phyloP scores from a whole-genome alignment of 2,888 invertebrate species.

The Folsomia manolachei region DNA sequence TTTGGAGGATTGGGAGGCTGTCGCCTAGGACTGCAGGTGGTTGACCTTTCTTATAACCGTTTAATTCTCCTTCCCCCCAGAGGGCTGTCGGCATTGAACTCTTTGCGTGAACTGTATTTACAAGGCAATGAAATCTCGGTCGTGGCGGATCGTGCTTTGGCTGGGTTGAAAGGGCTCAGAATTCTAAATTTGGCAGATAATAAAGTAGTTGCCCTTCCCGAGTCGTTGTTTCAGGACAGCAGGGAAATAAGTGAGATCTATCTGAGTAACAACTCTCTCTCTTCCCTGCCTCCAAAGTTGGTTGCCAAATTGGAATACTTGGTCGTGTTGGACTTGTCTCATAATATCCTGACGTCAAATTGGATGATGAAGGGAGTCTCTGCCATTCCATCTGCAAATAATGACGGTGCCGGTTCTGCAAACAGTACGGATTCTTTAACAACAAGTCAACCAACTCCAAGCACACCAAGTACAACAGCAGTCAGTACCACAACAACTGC shows the following conservation, averaged over 20 bases:
- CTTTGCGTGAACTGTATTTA: constrained; percentile 75
- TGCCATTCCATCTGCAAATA: constrained; percentile 49
- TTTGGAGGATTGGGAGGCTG: constrained; percentile 56
- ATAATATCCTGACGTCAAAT: constrained; percentile 78
- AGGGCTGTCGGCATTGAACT: constrained; percentile 75
- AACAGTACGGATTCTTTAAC: constrained; percentile 9
- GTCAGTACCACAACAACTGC: constrained; percentile 6
- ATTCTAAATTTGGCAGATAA: constrained; percentile 86
- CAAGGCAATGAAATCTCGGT: constrained; percentile 85
- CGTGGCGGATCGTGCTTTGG: constrained; percentile 78
- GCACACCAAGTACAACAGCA: constrained; percentile 1
- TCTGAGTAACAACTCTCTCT: constrained; percentile 86
- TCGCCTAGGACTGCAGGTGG: constrained; percentile 73
- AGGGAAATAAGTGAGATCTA: constrained; percentile 80
- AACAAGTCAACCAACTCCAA: not conserved
- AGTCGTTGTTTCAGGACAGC: constrained; percentile 77
- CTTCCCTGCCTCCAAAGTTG: constrained; percentile 77
- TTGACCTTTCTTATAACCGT: constrained; percentile 81
- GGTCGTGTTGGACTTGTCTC: constrained; percentile 76
- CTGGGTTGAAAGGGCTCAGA: constrained; percentile 75
- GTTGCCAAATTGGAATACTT: constrained; percentile 81
- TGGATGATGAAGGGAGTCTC: constrained; percentile 71
- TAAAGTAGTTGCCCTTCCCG: constrained; percentile 81
- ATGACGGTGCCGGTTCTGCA: not conserved
- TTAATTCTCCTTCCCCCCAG: constrained; percentile 77